A percentile compares a stretch with the other conserved stretches of the same genome.
Evolutionary conservation across 2,888 invertebrate species (phyloP).

Genomic region (Sminthurides aquaticus): DNA sequence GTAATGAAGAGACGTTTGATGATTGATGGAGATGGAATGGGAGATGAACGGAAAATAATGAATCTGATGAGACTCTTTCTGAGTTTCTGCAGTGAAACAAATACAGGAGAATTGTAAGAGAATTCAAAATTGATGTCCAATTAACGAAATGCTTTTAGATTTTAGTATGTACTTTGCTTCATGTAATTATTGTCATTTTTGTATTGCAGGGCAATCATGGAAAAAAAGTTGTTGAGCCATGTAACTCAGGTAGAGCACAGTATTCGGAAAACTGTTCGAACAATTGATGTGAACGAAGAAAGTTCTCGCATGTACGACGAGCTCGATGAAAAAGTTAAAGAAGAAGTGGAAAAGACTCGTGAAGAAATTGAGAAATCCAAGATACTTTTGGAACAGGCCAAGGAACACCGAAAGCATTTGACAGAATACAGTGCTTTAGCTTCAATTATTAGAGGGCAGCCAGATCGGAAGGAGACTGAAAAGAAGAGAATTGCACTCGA

Average conservation of each 20-base stretch:
- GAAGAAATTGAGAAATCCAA: constrained; percentile 74
- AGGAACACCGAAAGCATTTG: constrained; percentile 62
- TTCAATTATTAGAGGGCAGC: constrained; percentile 81
- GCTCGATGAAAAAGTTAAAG: constrained; percentile 67
- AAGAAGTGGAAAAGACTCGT: constrained; percentile 70
- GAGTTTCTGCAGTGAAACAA: constrained; percentile 13
- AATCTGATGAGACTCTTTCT: constrained; percentile 64
- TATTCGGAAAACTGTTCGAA: constrained; percentile 70
- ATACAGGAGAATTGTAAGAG: constrained; percentile 14
- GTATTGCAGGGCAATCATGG: constrained; percentile 57
- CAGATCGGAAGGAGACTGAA: constrained; percentile 72
- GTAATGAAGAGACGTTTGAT: constrained; percentile 81
- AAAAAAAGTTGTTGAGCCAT: constrained; percentile 73
- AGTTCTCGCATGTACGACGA: constrained; percentile 75
- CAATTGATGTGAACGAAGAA: constrained; percentile 71
- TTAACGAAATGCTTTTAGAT: background rate
- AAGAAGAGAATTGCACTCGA: constrained; percentile 62
- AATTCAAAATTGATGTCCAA: background rate
- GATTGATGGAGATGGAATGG: constrained; percentile 95
- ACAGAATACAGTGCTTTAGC: constrained; percentile 90
- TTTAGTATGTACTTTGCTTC: background rate
- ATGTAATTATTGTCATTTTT: background rate
- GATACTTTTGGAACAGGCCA: constrained; percentile 43
- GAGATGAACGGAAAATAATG: constrained; percentile 84
- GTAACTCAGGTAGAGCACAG: constrained; percentile 82